A percentile compares a stretch with the other conserved stretches of the same genome.
phyloP scores from a whole-genome alignment of 2,888 invertebrate genomes.

The Troilus luridus region DNA sequence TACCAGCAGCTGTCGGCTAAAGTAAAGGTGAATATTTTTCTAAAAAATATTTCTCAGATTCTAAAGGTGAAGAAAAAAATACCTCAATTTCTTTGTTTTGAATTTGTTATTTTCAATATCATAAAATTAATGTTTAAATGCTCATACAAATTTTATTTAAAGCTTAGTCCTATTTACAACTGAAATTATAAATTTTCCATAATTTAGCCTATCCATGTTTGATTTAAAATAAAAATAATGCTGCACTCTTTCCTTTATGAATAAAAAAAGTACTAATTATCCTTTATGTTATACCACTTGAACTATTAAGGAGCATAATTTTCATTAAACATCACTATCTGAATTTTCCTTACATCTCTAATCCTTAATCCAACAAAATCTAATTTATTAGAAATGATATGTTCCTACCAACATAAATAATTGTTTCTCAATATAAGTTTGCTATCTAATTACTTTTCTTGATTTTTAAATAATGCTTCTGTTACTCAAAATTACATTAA shows the following conservation, averaged over 20 bases:
- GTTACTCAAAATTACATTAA: not conserved
- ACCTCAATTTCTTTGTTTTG: not conserved
- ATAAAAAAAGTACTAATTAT: too few relatives aligned
- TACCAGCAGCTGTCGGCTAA: conserved; percentile 92
- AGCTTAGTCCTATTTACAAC: not conserved
- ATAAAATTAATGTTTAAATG: not conserved
- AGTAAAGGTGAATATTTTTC: conserved; percentile 75
- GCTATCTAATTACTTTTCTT: not conserved
- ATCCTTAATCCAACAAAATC: too few relatives aligned
- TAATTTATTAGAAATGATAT: too few relatives aligned
- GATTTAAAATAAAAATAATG: too few relatives aligned
- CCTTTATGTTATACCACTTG: not conserved
- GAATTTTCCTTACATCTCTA: not conserved
- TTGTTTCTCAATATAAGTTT: not conserved
- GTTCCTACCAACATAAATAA: not conserved
- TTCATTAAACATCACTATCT: not conserved
- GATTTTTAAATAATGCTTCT: not conserved
- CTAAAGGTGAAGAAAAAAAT: not conserved
- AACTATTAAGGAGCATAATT: not conserved
- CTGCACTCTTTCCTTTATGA: too few relatives aligned
- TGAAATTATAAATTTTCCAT: not conserved
- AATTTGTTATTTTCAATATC: not conserved
- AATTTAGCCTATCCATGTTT: too few relatives aligned
- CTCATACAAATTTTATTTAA: not conserved
- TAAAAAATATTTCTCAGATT: not conserved